Evolutionary conservation across 2,888 invertebrate species (phyloP).

Genomic region (Eucera pruinosa): DNA sequence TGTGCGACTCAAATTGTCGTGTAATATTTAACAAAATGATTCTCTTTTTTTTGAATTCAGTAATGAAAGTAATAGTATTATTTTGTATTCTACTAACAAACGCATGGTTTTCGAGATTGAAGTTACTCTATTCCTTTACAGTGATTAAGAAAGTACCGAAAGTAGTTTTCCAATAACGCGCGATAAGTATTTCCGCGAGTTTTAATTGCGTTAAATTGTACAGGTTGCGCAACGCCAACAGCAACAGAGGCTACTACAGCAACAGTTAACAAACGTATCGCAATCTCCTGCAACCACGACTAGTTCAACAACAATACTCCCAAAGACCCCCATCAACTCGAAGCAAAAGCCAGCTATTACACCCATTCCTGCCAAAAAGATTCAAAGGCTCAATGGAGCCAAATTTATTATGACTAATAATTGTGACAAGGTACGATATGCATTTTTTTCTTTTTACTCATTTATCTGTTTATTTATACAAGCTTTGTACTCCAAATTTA

Average conservation of each 20-base stretch:
- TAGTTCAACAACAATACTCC: slow-evolving; percentile 75
- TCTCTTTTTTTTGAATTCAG: slow-evolving; percentile 33
- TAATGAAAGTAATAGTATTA: slow-evolving; percentile 50
- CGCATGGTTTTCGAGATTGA: slow-evolving; percentile 68
- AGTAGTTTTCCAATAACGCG: not conserved
- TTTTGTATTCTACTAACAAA: slow-evolving; percentile 69
- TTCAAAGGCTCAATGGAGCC: slow-evolving; percentile 83
- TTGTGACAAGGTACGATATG: slow-evolving; percentile 80
- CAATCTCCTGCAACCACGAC: slow-evolving; percentile 78
- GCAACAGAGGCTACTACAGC: slow-evolving; percentile 86
- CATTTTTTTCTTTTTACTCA: too few relatives aligned
- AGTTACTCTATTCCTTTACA: slow-evolving; percentile 31
- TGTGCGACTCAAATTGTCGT: slow-evolving; percentile 4
- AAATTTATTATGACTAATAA: slow-evolving; percentile 83
- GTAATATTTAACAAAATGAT: slow-evolving; percentile 52
- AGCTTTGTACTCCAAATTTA: too few relatives aligned
- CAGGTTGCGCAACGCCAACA: slow-evolving; percentile 90
- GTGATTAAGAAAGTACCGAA: not conserved
- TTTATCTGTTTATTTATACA: too few relatives aligned
- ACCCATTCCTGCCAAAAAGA: slow-evolving; percentile 80
- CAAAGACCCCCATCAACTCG: slow-evolving; percentile 77
- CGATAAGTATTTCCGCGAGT: not conserved
- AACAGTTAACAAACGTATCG: slow-evolving; percentile 80
- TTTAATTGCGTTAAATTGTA: not conserved
- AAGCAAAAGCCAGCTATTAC: slow-evolving; percentile 82